These are phyloP conservation scores for Macquaria ambigua DNA, from an alignment of 2,113 vertebrate genomes.

Conservation along the genomic window DNA sequence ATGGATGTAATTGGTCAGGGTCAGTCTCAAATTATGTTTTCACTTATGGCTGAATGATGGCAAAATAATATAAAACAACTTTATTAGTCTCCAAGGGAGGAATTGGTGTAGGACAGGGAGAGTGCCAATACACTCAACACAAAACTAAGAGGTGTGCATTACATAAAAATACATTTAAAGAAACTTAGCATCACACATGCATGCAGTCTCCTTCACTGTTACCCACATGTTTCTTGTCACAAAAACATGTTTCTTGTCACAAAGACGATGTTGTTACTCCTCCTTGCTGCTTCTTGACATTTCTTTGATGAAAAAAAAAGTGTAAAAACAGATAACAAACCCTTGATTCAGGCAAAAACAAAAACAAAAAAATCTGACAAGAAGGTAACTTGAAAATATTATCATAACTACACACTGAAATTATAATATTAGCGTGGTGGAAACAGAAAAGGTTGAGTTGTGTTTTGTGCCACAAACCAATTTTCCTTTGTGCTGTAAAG, in stretches of 20 bases:
- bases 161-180: neutral
- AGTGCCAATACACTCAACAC: neutral
- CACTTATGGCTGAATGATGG: slow-evolving; percentile 24
- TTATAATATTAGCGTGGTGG: neutral
- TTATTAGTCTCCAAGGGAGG: neutral
- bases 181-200: neutral
- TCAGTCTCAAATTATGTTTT: slow-evolving; percentile 58
- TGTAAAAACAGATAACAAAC: neutral
- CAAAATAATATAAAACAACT: slow-evolving; percentile 4
- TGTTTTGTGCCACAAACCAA: neutral
- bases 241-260: too few species aligned
- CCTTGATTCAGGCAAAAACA: neutral
- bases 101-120: neutral
- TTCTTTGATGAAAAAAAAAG: neutral
- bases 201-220: too few species aligned
- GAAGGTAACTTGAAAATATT: neutral
- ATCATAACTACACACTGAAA: neutral
- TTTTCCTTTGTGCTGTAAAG: neutral
- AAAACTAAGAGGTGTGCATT: neutral
- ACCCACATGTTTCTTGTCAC: neutral
- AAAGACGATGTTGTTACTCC: neutral
- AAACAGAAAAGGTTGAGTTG: neutral
- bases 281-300: neutral
- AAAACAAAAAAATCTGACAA: too few species aligned
- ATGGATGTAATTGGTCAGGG: slow-evolving; percentile 57